Evolutionary conservation across 2,797 vertebrate species (phyloP).

Genomic region (Capromys pilorides): DNA sequence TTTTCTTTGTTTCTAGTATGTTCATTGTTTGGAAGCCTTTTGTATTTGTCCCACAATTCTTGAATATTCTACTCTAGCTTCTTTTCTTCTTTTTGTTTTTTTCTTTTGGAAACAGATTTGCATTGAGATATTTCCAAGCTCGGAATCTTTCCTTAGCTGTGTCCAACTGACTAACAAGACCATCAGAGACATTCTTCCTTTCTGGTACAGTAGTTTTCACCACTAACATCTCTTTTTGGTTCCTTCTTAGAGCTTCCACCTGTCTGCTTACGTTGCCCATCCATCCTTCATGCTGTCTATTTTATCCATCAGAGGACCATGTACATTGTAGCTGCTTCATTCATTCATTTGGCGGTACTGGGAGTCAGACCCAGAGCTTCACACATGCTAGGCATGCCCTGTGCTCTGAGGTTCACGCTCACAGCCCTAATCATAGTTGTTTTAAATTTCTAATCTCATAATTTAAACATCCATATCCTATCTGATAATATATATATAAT

Average conservation of each 20-base stretch:
- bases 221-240: background rate
- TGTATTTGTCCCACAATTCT: background rate
- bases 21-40: background rate
- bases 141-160: background rate
- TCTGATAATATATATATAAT: too few species aligned
- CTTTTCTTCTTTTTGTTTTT: background rate
- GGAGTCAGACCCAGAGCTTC: background rate
- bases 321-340: background rate
- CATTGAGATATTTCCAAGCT: background rate
- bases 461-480: background rate
- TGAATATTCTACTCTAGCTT: background rate
- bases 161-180: background rate
- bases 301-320: background rate
- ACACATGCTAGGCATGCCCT: background rate
- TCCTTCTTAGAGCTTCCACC: background rate
- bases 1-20: background rate
- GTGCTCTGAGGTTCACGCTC: background rate
- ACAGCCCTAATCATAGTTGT: background rate
- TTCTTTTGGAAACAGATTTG: background rate
- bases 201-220: background rate
- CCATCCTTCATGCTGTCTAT: background rate
- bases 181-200: background rate
- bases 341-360: background rate
- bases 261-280: background rate
- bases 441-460: background rate